Conservation (phyloP, 2,797 vertebrate genomes). For the Leptatherina wallacei region DNA sequence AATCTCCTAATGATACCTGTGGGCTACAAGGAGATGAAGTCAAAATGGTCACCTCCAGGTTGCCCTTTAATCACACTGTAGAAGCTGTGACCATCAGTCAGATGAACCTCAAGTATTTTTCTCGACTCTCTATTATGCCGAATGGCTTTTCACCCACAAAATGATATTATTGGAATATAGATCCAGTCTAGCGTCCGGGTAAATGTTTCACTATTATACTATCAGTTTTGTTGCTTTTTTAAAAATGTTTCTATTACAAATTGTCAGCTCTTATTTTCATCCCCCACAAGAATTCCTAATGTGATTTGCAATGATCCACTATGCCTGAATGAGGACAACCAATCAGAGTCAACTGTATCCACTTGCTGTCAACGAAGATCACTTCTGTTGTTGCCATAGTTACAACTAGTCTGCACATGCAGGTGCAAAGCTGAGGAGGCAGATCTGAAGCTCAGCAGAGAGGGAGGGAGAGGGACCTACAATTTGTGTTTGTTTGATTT, state of each 20-base stretch:
- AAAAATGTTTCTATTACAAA: neutral
- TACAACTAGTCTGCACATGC: neutral
- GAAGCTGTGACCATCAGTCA: conserved; percentile 30
- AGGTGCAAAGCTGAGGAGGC: neutral
- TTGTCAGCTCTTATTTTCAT: neutral
- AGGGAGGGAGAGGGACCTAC: neutral
- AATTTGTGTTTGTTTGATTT: neutral
- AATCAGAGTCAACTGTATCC: neutral
- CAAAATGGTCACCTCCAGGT: conserved; percentile 31
- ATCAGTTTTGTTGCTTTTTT: neutral
- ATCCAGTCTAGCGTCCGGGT: conserved; percentile 2
- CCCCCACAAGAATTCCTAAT: neutral
- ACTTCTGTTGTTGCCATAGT: neutral
- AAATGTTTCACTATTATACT: neutral
- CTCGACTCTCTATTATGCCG: neutral
- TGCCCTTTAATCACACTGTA: conserved; percentile 29
- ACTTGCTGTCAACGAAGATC: neutral
- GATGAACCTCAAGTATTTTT: conserved; percentile 40
- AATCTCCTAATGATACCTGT: conserved; percentile 47
- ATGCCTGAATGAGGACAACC: neutral
- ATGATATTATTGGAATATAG: conserved; percentile 17
- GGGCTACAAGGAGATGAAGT: conserved; percentile 30
- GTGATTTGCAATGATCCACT: neutral
- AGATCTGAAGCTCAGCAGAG: neutral
- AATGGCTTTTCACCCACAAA: conserved; percentile 28